Evolutionary conservation across 2,797 vertebrate species (phyloP).

Genomic region (Cossypha polioptera): DNA sequence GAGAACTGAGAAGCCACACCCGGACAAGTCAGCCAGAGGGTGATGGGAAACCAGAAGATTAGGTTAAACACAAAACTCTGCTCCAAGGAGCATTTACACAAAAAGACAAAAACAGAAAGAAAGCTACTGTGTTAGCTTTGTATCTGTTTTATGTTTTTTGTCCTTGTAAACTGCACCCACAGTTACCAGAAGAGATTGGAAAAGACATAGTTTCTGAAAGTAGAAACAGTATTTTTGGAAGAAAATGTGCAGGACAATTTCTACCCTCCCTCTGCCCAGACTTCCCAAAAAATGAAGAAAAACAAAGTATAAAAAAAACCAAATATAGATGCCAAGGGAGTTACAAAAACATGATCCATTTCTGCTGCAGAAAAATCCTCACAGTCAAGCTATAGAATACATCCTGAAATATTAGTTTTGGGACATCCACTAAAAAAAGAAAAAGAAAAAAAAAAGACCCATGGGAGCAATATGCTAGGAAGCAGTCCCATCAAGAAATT

Average conservation of each 20-base stretch:
- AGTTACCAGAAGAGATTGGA: conserved; percentile 19
- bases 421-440: background rate
- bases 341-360: conserved; percentile 20
- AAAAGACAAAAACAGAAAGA: background rate
- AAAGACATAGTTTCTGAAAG: background rate
- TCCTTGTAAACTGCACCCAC: background rate
- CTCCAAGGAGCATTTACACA: background rate
- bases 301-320: conserved; percentile 7
- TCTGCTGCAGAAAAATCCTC: background rate
- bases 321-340: background rate
- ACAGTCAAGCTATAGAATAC: background rate
- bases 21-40: background rate
- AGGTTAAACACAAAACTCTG: background rate
- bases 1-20: background rate
- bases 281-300: conserved; percentile 5
- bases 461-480: background rate
- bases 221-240: conserved; percentile 46
- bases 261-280: background rate
- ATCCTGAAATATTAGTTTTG: background rate
- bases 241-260: background rate
- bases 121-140: background rate
- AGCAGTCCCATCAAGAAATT: background rate
- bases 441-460: background rate
- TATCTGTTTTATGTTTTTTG: background rate
- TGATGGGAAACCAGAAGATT: conserved; percentile 8